Percentiles rank a stretch among this genome's conserved stretches.
phyloP scores from a whole-genome alignment of 2,888 invertebrate species.

The Meteorus colon region DNA sequence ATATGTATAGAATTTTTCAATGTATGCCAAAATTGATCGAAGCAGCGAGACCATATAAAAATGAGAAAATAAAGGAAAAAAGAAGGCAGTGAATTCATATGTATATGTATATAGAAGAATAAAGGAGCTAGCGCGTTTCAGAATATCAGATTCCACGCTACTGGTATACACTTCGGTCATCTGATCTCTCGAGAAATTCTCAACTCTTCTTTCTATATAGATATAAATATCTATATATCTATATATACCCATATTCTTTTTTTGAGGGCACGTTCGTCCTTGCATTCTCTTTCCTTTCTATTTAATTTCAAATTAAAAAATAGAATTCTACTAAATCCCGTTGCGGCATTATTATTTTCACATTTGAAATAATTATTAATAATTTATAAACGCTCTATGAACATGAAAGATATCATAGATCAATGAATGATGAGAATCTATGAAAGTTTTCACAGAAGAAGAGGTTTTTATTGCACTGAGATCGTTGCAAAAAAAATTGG shows the following conservation, averaged over 20 bases:
- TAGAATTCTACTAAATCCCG: neutral
- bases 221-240: no score
- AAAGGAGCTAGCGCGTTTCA: constrained; percentile 55
- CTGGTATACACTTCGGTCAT: constrained; percentile 67
- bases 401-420: no score
- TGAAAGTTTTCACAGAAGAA: no score
- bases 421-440: no score
- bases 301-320: neutral
- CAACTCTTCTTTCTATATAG: constrained; percentile 49
- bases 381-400: neutral
- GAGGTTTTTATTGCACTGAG: no score
- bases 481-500: no score
- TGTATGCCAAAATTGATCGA: constrained; percentile 36
- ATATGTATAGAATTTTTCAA: constrained; percentile 51
- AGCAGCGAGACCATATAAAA: constrained; percentile 10
- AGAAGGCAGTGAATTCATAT: neutral
- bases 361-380: neutral
- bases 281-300: constrained; percentile 1
- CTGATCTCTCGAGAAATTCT: constrained; percentile 58
- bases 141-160: constrained; percentile 67
- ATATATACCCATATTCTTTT: constrained; percentile 25
- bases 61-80: neutral
- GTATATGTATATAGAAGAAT: constrained; percentile 26
- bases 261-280: constrained; percentile 53
- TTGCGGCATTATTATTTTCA: no score